A percentile compares a stretch with the other conserved stretches of the same genome.
phyloP scores from a whole-genome alignment of 2,888 invertebrate genomes.

The Labia minor region DNA sequence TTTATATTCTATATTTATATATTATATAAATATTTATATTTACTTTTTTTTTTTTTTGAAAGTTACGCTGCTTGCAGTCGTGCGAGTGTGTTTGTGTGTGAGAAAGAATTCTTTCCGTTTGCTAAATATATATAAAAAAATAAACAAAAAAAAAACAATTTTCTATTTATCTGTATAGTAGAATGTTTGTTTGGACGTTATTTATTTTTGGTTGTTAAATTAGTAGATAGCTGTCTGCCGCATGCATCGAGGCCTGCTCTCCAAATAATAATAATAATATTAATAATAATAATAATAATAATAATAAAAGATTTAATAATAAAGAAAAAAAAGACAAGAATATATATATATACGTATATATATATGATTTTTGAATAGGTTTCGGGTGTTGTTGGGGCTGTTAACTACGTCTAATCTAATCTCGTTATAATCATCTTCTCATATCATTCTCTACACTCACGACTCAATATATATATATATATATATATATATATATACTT shows the following conservation, averaged over 20 bases:
- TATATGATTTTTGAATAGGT: background rate
- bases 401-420: background rate
- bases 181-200: slow-evolving; percentile 13
- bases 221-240: slow-evolving; percentile 13
- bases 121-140: background rate
- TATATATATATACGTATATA: background rate
- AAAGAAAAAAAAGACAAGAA: too few relatives aligned
- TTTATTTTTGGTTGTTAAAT: background rate
- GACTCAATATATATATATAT: background rate
- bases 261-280: background rate
- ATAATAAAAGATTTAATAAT: background rate
- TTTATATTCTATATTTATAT: background rate
- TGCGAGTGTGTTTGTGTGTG: background rate
- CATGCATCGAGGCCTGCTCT: slow-evolving; percentile 13
- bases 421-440: background rate
- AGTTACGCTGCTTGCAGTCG: background rate
- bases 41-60: background rate
- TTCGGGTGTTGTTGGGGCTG: background rate
- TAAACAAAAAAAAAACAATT: background rate
- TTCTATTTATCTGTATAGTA: background rate
- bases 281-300: too few relatives aligned
- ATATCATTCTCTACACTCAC: background rate
- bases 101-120: background rate
- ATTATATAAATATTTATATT: background rate
- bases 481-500: background rate